A percentile compares a stretch with the other conserved stretches of the same genome.
Conservation (phyloP, 2,888 invertebrate genomes). For the Piscicola geometra region DNA sequence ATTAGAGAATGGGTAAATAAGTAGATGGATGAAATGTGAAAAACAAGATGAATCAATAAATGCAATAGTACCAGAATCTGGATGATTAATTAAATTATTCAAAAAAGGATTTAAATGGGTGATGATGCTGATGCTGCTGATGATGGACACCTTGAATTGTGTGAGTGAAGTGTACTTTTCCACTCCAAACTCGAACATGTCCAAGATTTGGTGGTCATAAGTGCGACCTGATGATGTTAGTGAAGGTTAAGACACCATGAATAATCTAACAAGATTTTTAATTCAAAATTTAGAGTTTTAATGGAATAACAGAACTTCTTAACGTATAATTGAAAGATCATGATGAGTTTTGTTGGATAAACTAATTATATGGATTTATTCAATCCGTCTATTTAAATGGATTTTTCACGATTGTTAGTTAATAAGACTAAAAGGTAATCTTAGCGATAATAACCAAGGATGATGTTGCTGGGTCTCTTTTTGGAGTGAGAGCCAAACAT, state of each 20-base stretch:
- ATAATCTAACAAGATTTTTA: not conserved
- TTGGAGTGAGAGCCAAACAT: conserved; percentile 86
- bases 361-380: no score
- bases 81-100: no score
- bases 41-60: no score
- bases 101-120: no score
- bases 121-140: no score
- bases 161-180: conserved; percentile 73
- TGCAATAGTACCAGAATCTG: no score
- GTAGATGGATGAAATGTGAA: no score
- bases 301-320: no score
- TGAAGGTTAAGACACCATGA: not conserved
- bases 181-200: conserved; percentile 92
- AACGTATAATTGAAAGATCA: no score
- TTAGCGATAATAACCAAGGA: conserved; percentile 69
- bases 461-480: conserved; percentile 85
- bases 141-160: conserved; percentile 66
- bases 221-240: conserved; percentile 62
- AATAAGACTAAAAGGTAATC: not conserved
- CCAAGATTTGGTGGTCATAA: conserved; percentile 81
- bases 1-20: no score
- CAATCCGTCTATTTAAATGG: no score
- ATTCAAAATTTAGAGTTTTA: not conserved
- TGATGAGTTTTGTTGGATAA: no score
- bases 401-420: not conserved